Evolutionary conservation across 2,113 vertebrate species (phyloP).

Genomic region (Cryptomyrus ogoouensis): DNA sequence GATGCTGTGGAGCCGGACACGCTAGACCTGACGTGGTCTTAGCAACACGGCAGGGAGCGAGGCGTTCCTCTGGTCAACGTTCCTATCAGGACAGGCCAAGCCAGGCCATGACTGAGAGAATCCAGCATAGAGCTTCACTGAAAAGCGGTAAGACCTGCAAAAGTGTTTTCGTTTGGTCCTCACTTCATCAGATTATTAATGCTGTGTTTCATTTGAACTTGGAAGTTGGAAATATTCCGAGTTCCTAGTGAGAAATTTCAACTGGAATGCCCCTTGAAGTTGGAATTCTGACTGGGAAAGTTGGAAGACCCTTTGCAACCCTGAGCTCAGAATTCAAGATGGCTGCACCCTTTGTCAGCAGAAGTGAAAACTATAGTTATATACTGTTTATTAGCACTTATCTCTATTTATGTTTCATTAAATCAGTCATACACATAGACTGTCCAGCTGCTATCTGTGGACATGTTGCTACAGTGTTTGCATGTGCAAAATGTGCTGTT

Average conservation of each 20-base stretch:
- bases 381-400: not conserved
- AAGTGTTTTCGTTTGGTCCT: not conserved
- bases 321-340: not conserved
- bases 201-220: not conserved
- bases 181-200: not conserved
- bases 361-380: not conserved
- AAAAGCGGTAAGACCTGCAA: not conserved
- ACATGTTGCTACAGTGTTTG: not conserved
- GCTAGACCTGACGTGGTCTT: not conserved
- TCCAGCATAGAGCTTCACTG: not conserved
- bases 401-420: not conserved
- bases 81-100: not conserved
- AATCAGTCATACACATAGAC: not conserved
- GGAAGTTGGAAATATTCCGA: not conserved
- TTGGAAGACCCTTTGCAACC: not conserved
- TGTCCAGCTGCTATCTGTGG: not conserved
- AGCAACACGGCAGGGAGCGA: not conserved
- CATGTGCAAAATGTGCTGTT: not conserved
- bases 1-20: not conserved
- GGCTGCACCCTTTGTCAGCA: not conserved
- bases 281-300: not conserved
- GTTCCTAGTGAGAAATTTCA: not conserved
- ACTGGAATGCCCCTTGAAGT: not conserved
- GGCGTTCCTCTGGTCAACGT: not conserved
- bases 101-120: not conserved